Percentiles rank a stretch among this genome's conserved stretches.
These are phyloP conservation scores for Eugnorisma glareosa DNA, from an alignment of 2,888 invertebrate genomes.

Conservation along the genomic window DNA sequence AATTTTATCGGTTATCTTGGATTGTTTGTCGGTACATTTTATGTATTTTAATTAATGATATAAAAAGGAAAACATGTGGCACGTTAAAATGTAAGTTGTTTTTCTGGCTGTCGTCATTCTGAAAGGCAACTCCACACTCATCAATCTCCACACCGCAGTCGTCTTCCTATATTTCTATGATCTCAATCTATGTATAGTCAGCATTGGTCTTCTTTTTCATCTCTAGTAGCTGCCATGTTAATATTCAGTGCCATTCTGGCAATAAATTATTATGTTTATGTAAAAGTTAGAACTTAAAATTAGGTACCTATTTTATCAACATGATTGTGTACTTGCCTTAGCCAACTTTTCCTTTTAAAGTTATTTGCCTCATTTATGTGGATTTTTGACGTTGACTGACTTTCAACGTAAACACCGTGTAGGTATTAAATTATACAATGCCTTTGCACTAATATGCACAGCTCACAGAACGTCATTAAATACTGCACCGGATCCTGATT, in stretches of 20 bases:
- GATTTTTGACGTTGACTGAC: not conserved
- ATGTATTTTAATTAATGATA: slow-evolving; percentile 11
- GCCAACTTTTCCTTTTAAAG: not conserved
- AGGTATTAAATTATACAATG: not conserved
- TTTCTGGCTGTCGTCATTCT: not conserved
- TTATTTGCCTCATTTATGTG: slow-evolving; percentile 1
- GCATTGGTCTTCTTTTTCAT: not conserved
- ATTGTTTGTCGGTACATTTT: not conserved
- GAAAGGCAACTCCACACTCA: not conserved
- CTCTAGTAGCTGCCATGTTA: not conserved
- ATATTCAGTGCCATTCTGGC: not conserved
- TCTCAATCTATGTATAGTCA: not conserved
- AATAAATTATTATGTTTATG: not conserved
- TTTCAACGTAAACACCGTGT: not conserved
- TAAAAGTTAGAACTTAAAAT: not conserved
- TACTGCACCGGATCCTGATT: not conserved
- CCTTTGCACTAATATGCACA: not conserved
- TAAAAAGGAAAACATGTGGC: not conserved
- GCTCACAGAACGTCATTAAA: not conserved
- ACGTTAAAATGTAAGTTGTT: no score
- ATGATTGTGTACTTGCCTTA: not conserved
- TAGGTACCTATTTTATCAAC: not conserved
- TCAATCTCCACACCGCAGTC: not conserved
- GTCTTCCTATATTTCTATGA: not conserved
- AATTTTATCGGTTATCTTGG: not conserved